Percentiles rank a stretch among this genome's conserved stretches.
These are phyloP conservation scores for Littorina saxatilis DNA, from an alignment of 1,140 invertebrate genomes.

Conservation along the genomic window DNA sequence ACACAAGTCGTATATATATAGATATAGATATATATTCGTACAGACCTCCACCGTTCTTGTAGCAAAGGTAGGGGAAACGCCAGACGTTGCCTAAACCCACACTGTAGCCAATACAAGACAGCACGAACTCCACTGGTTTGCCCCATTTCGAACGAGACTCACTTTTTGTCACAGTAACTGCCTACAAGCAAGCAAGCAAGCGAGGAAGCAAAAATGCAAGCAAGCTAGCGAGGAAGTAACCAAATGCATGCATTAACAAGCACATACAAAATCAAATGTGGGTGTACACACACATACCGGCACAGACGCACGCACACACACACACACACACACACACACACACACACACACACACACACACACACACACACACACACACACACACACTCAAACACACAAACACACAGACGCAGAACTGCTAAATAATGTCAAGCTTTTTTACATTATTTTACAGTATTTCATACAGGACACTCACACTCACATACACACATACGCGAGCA, in stretches of 20 bases:
- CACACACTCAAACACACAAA: no score
- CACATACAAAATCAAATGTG: neutral
- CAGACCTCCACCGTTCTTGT: neutral
- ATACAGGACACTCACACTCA: no score
- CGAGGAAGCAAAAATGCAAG: neutral
- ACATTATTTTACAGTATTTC: no score
- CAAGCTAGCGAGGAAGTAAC: neutral
- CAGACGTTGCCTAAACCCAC: neutral
- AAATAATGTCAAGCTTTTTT: no score
- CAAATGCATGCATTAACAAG: no score
- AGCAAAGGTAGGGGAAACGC: neutral
- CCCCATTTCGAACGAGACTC: neutral
- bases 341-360: no score
- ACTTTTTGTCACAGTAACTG: neutral
- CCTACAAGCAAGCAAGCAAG: neutral
- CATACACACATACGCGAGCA: no score
- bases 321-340: neutral
- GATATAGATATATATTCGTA: no score
- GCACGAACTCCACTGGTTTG: neutral
- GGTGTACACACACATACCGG: neutral
- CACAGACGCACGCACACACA: no score
- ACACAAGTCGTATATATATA: no score
- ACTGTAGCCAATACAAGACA: conserved; percentile 6
- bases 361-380: no score
- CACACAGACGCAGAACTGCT: no score